These are phyloP conservation scores for Apoderus coryli DNA, from an alignment of 2,888 invertebrate species.

Conservation along the genomic window DNA sequence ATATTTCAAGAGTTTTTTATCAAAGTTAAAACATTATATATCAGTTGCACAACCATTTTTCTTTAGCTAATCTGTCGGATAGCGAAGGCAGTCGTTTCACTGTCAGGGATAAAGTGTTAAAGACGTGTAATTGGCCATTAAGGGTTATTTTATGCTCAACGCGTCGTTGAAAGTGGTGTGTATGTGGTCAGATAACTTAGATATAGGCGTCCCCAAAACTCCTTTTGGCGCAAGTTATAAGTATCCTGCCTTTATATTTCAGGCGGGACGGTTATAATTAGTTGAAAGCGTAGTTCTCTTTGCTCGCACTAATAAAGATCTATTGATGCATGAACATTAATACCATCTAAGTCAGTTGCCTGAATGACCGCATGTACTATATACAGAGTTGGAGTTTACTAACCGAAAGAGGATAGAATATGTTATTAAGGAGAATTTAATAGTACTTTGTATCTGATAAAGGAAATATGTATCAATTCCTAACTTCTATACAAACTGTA, in stretches of 20 bases:
- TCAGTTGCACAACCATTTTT: too few relatives aligned
- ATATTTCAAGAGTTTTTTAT: too few relatives aligned
- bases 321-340: constrained; percentile 29
- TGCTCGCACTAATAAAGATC: constrained; percentile 27
- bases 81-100: too few relatives aligned
- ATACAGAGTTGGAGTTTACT: constrained; percentile 7
- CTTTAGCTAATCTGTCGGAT: too few relatives aligned
- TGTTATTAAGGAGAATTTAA: too few relatives aligned
- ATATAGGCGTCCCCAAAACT: constrained; percentile 22
- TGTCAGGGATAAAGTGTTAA: too few relatives aligned
- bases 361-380: constrained; percentile 26
- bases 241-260: constrained; percentile 30
- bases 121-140: constrained; percentile 28
- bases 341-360: constrained; percentile 28
- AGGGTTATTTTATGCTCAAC: constrained; percentile 26
- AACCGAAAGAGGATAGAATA: too few relatives aligned
- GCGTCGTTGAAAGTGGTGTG: constrained; percentile 24
- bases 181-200: constrained; percentile 30
- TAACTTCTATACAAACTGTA: too few relatives aligned
- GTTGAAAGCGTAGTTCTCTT: constrained; percentile 30
- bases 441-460: too few relatives aligned
- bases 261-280: too few relatives aligned
- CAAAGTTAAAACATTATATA: too few relatives aligned
- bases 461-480: too few relatives aligned
- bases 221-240: constrained; percentile 27